Conservation (phyloP, 1,140 invertebrate species). For the Trichonephila inaurata region DNA sequence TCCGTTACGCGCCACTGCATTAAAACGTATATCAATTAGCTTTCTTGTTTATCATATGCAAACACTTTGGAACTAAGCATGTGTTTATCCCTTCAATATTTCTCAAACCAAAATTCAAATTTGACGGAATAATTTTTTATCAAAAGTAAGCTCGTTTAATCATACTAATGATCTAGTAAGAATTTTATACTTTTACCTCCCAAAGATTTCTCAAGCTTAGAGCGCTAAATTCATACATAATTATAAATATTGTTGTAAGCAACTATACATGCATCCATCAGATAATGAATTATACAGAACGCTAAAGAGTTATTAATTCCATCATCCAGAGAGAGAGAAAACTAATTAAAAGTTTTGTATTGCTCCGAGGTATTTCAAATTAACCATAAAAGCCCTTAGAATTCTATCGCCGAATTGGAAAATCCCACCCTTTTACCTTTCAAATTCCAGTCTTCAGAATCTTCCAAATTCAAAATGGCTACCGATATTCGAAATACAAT, state of each 20-base stretch:
- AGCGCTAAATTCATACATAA: constrained; percentile 11
- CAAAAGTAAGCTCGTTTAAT: constrained; percentile 38
- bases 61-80: too few species aligned
- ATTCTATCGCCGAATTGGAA: constrained; percentile 7
- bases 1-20: too few species aligned
- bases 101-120: neutral
- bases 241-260: neutral
- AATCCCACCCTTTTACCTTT: neutral
- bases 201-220: neutral
- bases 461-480: neutral
- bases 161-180: constrained; percentile 10
- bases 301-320: constrained; percentile 43
- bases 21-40: too few species aligned
- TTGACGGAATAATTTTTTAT: neutral
- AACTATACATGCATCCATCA: neutral
- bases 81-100: neutral
- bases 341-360: constrained; percentile 62
- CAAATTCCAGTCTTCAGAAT: neutral
- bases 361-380: constrained; percentile 29
- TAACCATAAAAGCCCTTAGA: constrained; percentile 1
- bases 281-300: constrained; percentile 39
- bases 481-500: neutral
- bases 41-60: too few species aligned
- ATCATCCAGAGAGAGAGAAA: neutral
- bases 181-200: constrained; percentile 55